Base-by-base conservation (phyloP, 92 coral and sea anemone genomes). In the Phenganax subtilis region DNA sequence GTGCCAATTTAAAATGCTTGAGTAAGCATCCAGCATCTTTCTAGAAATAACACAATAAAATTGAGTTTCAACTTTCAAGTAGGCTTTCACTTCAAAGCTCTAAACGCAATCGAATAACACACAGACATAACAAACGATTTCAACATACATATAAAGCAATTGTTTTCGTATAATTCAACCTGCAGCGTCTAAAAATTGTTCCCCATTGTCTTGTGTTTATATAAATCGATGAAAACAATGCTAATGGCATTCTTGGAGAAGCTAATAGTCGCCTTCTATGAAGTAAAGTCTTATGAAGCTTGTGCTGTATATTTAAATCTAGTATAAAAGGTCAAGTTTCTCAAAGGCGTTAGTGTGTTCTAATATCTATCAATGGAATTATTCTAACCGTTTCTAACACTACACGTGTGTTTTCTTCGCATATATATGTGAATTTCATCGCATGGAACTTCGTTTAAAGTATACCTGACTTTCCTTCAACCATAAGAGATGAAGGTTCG, bases 401-500 rank as follows among this genome's bases (percentile, higher is more conserved):
- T 66, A 10, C 20, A 66, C 72, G 72, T 66, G 72, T 66, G 47
- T 25, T 16, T 0, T 30, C 51, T 66, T 66, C 47, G 72, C 47
- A 66, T 66, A 10, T 29, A 27, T 66, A 20, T 30, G 72, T 66
- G 47, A 66, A 66, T 66, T 27, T 66, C 20, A 27, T 14, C 3
- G 17, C 63, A 12, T 7, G 17, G 17, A 58, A 20, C 51, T 10
- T 30, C 51, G 9, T 55, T 12, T 4, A 12, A 53, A 8, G 27
- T 75, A 14, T 17, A 28, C 47, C 69, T 57, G 54, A 51, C 14
- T 27, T 31, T 37, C 72, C 72, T 59, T 60, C 70, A 9, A 58
- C 66, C 12, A 73, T 29, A 16, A 73, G 30, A 11, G 77, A 73
- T 2, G 77, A 73, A 31, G 82, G 82, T 63, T 52, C 82, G 16